Base-by-base conservation (phyloP, 2,888 invertebrate species). In the Acleris holmiana region DNA sequence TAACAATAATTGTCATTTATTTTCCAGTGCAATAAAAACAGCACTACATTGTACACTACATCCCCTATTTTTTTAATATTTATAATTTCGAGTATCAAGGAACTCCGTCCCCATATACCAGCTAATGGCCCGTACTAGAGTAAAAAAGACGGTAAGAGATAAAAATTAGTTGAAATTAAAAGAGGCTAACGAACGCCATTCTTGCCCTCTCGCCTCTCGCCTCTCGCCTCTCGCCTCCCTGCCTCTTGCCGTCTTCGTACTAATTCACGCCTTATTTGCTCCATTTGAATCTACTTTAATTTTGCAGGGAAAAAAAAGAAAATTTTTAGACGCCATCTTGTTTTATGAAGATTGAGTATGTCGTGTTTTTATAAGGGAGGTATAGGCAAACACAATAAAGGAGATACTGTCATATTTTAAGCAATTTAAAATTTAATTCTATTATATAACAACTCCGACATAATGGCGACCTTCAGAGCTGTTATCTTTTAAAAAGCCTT, bases 161-260 rank as follows among this genome's bases (percentile, higher is more conserved):
- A 90, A 92, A 91, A 93, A 93, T 93, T 93, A 93, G 93, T 89
- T 88, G 86, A 93, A 93, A 93, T 93, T 93, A 93, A 92, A 91
- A 91, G 84, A 85, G 83, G 83, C 91, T 91, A 92, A 91, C 90
- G 92, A 92, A 91, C 82, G 82, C 88, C 81, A 91, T 92, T 92
- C 90, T 71, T 61, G 69, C 70, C 70, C 67, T 72, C 73, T 71
- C 69, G 66, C 66, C 72, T 67, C 67, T 66, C 17, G 66, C 66
- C 72, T 67, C 67, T 66, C 17, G 61, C 21, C 58, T 21, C 56
- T 49, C 46, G 53, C 62, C 54, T 40, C 57, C 15, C 64, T 70
- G 70, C 29, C 35, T 35, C 44, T 44, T 44, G 44, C 67, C 70
- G 67, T 70, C 66, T 67, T 71, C 70, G 72, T 69, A 70, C 72